Base-by-base conservation (phyloP, 2,113 vertebrate genomes). In the Bothrops jararaca region DNA sequence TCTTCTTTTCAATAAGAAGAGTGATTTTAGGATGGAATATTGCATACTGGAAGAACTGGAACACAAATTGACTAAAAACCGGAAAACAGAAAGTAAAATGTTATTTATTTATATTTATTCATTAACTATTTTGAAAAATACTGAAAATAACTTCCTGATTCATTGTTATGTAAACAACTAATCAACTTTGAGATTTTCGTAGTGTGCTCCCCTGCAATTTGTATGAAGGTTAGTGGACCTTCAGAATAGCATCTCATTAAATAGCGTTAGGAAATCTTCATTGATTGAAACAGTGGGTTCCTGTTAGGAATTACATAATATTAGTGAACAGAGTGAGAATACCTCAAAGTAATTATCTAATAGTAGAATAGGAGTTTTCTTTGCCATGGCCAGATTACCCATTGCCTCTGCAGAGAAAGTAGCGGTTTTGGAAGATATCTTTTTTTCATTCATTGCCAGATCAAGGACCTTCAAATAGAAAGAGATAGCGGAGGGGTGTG, bases 1-100 rank as follows among this genome's bases (percentile, higher is more conserved):
- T 92, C 96, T 94, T 91, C 96, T 97, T 93, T 98, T 97, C 96
- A 98, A 96, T 89, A 98, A 95, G 94, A 99, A 96, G 95, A 98
- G 95, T 93, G 97, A 96, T 90, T 98, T 98, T 95, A 97, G 96
- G 85, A 96, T 96, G 92, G 96, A 98, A 85, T 97, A 96, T 64
- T 96, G 95, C 94, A 95, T 95, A 23, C 95, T 99, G 91, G 98
- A 98, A 89, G 98, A 98, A 88, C 94, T 98, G 80, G 98, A 98
- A 94, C 97, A 89, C 89, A 96, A 96, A 89, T 93, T 99, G 95
- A 96, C 97, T 85, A 94, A 96, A 95, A 97, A 96, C 91, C 98
- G 97, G 93, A 98, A 97, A 96, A 94, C 94, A 50, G 98, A 99
- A 95, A 98, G 99, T 99, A 97, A 93, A 90, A 86, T 58, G 48